phyloP scores from a whole-genome alignment of 2,797 vertebrate genomes.

The Pipistrellus pipistrellus region DNA sequence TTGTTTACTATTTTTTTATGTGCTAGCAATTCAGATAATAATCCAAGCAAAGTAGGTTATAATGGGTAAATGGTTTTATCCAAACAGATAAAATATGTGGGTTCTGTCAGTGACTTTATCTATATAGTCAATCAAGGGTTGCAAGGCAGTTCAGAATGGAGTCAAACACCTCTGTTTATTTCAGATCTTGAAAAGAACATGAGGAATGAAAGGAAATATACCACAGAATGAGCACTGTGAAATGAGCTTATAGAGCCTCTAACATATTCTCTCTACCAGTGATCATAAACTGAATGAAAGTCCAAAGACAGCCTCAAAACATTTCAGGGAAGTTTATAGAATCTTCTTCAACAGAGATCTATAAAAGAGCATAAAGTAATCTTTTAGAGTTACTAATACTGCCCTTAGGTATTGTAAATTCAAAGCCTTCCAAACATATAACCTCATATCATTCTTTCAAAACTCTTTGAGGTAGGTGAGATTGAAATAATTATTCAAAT shows the following conservation, averaged over 20 bases:
- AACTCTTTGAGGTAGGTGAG: not conserved
- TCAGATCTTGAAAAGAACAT: not conserved
- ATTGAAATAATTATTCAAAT: slow-evolving; percentile 19
- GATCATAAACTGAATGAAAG: not conserved
- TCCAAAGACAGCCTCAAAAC: not conserved
- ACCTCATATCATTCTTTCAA: slow-evolving; percentile 1
- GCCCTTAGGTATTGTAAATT: not conserved
- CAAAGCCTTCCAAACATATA: not conserved
- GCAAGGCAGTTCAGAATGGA: not conserved
- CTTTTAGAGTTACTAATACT: not conserved
- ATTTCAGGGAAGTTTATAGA: not conserved
- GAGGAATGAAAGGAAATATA: not conserved
- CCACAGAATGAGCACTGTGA: not conserved
- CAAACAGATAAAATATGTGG: not conserved
- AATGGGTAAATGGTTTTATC: not conserved
- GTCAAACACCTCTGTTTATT: not conserved
- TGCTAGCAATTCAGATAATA: not conserved
- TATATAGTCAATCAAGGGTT: not conserved
- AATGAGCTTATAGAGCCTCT: not conserved
- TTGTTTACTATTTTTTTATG: not conserved
- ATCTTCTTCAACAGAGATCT: not conserved
- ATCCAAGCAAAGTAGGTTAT: not conserved
- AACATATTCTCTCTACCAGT: not conserved
- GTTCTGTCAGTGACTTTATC: not conserved
- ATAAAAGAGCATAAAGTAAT: not conserved